Percentiles rank a stretch among this genome's conserved stretches.
Conservation (phyloP, 64 coral and sea anemone species). For the Trachythela sp. region DNA sequence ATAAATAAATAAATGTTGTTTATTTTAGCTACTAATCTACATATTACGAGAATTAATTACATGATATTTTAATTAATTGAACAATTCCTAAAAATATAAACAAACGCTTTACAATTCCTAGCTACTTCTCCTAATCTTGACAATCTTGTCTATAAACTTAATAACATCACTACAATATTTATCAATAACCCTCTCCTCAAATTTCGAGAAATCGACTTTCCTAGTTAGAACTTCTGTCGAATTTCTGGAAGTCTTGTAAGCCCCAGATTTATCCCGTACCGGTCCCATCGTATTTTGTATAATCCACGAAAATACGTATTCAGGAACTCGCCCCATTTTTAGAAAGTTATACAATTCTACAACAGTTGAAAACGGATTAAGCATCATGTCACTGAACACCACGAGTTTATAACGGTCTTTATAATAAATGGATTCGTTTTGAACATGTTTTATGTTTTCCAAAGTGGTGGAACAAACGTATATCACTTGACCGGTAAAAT, state of each 20-base stretch:
- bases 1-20: too few species aligned
- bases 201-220: neutral
- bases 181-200: neutral
- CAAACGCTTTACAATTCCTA: too few species aligned
- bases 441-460: neutral
- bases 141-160: neutral
- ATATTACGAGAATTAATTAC: too few species aligned
- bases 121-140: neutral
- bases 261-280: neutral
- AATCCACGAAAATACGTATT: neutral
- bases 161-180: conserved; percentile 9
- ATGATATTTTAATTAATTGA: too few species aligned
- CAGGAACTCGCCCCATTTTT: neutral
- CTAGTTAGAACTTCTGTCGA: neutral
- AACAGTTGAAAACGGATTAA: neutral
- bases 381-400: neutral
- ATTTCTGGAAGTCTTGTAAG: neutral
- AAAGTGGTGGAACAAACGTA: neutral
- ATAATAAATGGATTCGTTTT: neutral
- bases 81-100: too few species aligned
- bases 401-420: neutral
- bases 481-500: neutral
- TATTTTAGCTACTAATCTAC: too few species aligned
- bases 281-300: neutral
- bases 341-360: neutral